Evolutionary conservation across 2,113 vertebrate species (phyloP).

Genomic region (Paradoxurus hermaphroditus): DNA sequence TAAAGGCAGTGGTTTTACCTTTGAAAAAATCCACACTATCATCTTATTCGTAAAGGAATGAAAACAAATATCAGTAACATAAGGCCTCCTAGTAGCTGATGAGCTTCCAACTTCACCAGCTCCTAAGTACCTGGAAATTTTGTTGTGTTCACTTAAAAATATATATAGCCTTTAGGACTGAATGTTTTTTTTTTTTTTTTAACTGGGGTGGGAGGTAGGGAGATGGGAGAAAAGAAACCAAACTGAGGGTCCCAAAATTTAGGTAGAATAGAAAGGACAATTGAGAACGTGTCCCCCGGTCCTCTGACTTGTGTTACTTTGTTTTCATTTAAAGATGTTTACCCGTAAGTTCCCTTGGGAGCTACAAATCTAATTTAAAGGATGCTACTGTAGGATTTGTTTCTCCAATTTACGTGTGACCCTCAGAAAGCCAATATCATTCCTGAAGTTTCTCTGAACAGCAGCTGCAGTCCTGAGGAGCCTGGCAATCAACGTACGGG

Average conservation of each 20-base stretch:
- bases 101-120: neutral
- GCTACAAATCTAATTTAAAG: neutral
- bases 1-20: neutral
- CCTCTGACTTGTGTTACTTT: neutral
- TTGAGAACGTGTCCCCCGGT: neutral
- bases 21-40: neutral
- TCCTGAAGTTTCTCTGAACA: conserved; percentile 9
- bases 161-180: neutral
- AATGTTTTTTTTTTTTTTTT: neutral
- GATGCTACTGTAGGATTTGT: neutral
- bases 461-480: neutral
- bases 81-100: neutral
- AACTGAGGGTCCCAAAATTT: neutral
- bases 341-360: neutral
- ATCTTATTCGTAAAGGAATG: neutral
- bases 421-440: neutral
- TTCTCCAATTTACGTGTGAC: neutral
- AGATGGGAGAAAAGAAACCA: neutral
- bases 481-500: conserved; percentile 41
- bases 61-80: no score
- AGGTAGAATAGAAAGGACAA: neutral
- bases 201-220: accelerated
- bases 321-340: neutral
- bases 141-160: neutral
- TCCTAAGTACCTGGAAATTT: neutral